Evolutionary conservation across 2,113 vertebrate species (phyloP).

Genomic region (Acrocephalus kingi): DNA sequence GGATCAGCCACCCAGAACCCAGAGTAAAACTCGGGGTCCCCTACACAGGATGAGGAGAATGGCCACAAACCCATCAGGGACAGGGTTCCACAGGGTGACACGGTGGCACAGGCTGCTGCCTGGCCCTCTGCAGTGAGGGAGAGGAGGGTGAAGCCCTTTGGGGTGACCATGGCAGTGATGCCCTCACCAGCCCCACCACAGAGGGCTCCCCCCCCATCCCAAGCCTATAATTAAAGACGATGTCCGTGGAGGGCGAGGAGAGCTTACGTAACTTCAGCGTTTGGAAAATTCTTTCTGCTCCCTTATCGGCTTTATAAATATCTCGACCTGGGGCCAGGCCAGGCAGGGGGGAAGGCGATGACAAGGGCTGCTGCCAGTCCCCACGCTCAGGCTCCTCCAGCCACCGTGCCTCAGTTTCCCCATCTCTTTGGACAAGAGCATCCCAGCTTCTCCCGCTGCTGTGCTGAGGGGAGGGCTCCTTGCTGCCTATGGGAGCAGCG

Average conservation of each 20-base stretch:
- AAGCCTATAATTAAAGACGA: not conserved
- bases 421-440: not conserved
- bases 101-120: not conserved
- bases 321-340: not conserved
- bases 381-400: fast-evolving
- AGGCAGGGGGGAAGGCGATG: not conserved
- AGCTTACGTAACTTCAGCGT: not conserved
- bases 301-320: slow-evolving; percentile 54
- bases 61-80: fast-evolving
- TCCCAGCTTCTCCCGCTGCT: not conserved
- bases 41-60: fast-evolving
- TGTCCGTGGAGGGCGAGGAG: not conserved
- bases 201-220: not conserved
- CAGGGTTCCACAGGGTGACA: not conserved
- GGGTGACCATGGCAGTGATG: not conserved
- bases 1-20: not conserved
- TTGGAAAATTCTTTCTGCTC: slow-evolving; percentile 63
- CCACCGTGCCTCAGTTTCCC: not conserved
- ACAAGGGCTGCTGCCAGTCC: not conserved
- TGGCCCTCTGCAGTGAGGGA: fast-evolving
- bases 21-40: not conserved
- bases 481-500: not conserved
- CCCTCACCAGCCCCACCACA: fast-evolving
- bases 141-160: not conserved
- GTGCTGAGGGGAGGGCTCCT: not conserved